phyloP scores from a whole-genome alignment of 2,888 invertebrate genomes.

The Norana najaformis region DNA sequence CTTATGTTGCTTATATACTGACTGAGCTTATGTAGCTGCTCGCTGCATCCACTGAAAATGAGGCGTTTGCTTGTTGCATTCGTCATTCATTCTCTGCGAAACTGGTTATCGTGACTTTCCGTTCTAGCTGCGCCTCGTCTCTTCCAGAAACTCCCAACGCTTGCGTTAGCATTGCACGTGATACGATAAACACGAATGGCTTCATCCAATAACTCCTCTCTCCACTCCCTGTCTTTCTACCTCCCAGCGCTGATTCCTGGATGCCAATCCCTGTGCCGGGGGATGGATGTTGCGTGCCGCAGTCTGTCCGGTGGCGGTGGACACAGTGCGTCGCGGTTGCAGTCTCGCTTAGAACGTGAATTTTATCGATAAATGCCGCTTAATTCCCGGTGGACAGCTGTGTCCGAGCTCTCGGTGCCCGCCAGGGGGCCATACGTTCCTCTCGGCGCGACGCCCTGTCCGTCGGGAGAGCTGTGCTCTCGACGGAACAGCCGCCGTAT shows the following conservation, averaged over 20 bases:
- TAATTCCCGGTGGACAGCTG: not conserved
- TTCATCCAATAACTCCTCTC: too few species aligned
- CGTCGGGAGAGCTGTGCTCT: slow-evolving; percentile 13
- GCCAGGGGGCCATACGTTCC: not conserved
- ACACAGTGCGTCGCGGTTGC: not conserved
- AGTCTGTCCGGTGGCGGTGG: not conserved
- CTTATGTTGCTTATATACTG: too few species aligned
- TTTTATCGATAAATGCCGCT: not conserved
- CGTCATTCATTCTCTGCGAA: not conserved
- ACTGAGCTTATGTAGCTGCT: too few species aligned
- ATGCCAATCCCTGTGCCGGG: not conserved
- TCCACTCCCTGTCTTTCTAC: too few species aligned
- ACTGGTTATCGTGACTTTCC: not conserved
- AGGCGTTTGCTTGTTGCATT: too few species aligned
- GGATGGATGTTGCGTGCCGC: not conserved
- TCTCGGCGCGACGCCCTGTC: slow-evolving; percentile 17
- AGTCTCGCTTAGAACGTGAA: slow-evolving; percentile 21
- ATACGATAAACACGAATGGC: not conserved
- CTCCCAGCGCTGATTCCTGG: not conserved
- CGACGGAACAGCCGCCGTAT: not conserved
- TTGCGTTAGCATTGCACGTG: too few species aligned
- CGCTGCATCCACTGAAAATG: too few species aligned
- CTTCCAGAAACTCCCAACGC: not conserved
- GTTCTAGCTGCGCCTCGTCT: not conserved
- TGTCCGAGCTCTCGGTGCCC: not conserved